Evolutionary conservation across 2,113 vertebrate genomes (phyloP), one percentile per base, ranked within the genome.

Genomic region (Paedocypris sp.): DNA sequence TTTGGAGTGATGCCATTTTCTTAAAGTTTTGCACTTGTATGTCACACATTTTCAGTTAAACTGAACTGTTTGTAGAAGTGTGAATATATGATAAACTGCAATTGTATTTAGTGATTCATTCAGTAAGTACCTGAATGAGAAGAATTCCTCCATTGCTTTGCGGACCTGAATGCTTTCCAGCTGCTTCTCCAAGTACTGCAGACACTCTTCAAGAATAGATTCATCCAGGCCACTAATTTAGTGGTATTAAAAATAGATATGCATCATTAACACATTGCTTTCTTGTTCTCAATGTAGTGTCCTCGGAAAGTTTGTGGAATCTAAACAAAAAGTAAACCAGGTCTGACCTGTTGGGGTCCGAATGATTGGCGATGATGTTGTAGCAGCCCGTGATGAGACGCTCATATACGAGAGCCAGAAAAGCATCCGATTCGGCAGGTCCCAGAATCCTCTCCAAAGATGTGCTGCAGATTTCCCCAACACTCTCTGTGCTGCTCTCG

Each of bases 71-170:
- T n/a, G n/a, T n/a, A n/a, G n/a, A n/a, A n/a, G n/a, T n/a, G n/a
- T n/a, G n/a, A n/a, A n/a, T n/a, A n/a, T n/a, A n/a, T n/a, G n/a
- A n/a, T n/a, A n/a, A n/a, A n/a, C n/a, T n/a, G n/a, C n/a, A n/a
- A n/a, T n/a, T n/a, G 33, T 9, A 8, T 36, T 4, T 36, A 36
- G 9, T 36, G 33, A 36, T 36, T n/a, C 33, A 36, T 36, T n/a
- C 10, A 12, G 20, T 5, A 8, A 3, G 65, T 83, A 97, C 95
- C 91, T 91, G 75, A 93, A 93, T 1, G 93, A 93, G 62, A 99
- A 98, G 80, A 98, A 97, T 50, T 97, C 94, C 63, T 99, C 95
- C 95, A 99, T 98, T 56, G 94, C 93, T 81, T 95, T 98, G 35
- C 94, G 88, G 32, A 95, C 90, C 73, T 92, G 92, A 79, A 81